These are phyloP conservation scores for Myrmophylax atrothorax DNA, from an alignment of 2,113 vertebrate species.

Conservation along the genomic window DNA sequence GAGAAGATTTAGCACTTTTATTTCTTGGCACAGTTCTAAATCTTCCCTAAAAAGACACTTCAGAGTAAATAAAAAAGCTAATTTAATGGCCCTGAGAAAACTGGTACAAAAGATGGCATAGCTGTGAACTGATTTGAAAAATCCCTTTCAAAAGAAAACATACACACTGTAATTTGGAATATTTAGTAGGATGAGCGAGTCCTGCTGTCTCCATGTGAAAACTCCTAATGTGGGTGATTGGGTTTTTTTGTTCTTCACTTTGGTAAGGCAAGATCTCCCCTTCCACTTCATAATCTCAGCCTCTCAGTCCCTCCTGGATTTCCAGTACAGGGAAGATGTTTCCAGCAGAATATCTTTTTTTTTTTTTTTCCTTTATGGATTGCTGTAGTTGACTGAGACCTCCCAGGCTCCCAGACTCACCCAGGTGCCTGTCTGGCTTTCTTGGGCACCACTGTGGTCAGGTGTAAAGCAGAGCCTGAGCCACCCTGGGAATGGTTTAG, in stretches of 20 bases:
- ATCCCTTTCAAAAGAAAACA: background rate
- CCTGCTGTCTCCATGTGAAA: background rate
- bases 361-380: background rate
- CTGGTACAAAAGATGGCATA: background rate
- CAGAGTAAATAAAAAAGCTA: background rate
- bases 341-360: background rate
- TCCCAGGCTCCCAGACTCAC: background rate
- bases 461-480: background rate
- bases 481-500: background rate
- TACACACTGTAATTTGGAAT: rapidly evolving
- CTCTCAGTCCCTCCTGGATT: background rate
- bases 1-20: background rate
- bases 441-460: background rate
- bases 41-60: background rate
- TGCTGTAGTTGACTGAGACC: background rate
- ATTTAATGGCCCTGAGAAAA: background rate
- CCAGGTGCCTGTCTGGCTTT: background rate
- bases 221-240: background rate
- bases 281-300: background rate
- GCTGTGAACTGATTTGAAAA: background rate
- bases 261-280: background rate
- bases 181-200: background rate
- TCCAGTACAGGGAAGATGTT: background rate
- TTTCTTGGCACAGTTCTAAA: background rate
- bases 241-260: background rate